Conservation (phyloP, 2,888 invertebrate species). For the Auanema freiburgensis region DNA sequence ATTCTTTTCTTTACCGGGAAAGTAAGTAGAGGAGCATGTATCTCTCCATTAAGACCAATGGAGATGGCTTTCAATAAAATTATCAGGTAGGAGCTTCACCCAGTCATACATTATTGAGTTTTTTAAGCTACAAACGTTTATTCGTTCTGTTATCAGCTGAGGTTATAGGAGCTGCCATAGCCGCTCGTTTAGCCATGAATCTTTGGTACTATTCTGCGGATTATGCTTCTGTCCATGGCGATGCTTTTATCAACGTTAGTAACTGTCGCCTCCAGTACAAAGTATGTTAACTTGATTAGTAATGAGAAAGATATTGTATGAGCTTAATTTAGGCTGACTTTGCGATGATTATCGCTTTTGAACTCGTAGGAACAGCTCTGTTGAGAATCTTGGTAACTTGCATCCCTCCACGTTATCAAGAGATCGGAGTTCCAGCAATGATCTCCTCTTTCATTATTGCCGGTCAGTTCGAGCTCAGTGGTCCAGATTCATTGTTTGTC, state of each 20-base stretch:
- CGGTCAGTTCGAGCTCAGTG: constrained; percentile 28
- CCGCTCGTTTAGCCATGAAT: constrained; percentile 47
- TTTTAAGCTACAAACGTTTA: constrained; percentile 37
- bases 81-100: constrained; percentile 34
- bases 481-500: neutral
- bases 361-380: constrained; percentile 44
- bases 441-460: constrained; percentile 40
- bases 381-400: constrained; percentile 36
- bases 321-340: constrained; percentile 9
- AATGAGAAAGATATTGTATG: neutral
- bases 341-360: constrained; percentile 32
- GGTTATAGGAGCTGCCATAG: constrained; percentile 50
- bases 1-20: constrained; percentile 42
- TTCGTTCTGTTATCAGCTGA: constrained; percentile 48
- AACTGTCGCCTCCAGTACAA: constrained; percentile 54
- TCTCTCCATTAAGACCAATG: constrained; percentile 49
- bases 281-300: constrained; percentile 24
- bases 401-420: constrained; percentile 25
- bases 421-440: constrained; percentile 38
- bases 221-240: constrained; percentile 43
- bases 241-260: constrained; percentile 32
- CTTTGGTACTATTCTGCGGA: constrained; percentile 55
- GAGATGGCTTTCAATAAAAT: constrained; percentile 38
- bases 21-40: constrained; percentile 54
- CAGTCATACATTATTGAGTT: constrained; percentile 1